Percentiles rank a stretch among this genome's conserved stretches.
These are phyloP conservation scores for Lasiurus cinereus DNA, from an alignment of 2,113 vertebrate genomes.

Conservation along the genomic window DNA sequence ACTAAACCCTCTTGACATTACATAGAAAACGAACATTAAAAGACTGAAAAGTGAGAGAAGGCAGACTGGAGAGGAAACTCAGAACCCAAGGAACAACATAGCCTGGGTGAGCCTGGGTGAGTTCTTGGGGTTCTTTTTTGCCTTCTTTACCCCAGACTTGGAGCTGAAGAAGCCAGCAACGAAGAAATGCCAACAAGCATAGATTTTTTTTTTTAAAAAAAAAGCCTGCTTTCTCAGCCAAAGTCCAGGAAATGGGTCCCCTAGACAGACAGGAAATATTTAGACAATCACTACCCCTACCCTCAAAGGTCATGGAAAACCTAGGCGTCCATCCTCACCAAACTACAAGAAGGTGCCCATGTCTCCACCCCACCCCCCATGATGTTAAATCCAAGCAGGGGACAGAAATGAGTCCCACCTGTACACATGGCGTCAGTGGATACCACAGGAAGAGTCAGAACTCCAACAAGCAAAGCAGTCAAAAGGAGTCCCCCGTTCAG, in stretches of 20 bases:
- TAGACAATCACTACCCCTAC: not conserved
- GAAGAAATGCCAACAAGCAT: not conserved
- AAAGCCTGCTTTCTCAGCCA: not conserved
- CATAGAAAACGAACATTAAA: not conserved
- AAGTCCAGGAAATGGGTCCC: not conserved
- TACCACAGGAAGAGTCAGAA: rapidly evolving
- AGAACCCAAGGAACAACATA: not conserved
- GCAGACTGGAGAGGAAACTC: not conserved
- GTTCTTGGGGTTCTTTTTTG: not conserved
- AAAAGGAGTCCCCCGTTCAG: not conserved
- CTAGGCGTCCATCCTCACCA: not conserved
- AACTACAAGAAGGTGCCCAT: not conserved
- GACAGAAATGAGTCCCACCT: not conserved
- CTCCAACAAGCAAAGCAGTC: not conserved
- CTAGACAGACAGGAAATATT: not conserved
- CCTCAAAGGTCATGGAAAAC: not conserved
- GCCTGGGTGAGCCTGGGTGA: not conserved
- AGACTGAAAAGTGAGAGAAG: not conserved
- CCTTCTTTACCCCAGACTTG: not conserved
- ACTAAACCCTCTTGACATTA: not conserved
- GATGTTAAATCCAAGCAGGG: not conserved
- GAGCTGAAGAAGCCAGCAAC: not conserved
- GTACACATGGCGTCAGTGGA: not conserved
- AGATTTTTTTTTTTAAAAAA: no score
- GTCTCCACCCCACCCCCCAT: not conserved